Evolutionary conservation across 2,888 invertebrate species (phyloP).

Genomic region (Copidosoma aretas): DNA sequence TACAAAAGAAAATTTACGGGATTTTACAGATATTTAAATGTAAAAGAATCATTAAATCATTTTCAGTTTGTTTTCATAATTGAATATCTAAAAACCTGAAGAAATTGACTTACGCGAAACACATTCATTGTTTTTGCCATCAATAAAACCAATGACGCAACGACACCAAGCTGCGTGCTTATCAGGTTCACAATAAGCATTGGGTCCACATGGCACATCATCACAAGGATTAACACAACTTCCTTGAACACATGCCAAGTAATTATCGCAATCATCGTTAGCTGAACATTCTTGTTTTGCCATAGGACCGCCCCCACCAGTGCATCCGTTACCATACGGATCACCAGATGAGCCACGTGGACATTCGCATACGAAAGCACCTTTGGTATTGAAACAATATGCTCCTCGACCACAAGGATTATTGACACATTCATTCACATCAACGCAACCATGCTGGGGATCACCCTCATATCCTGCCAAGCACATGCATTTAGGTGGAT

Average conservation of each 20-base stretch:
- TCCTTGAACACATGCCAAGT: conserved; percentile 78
- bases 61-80: not conserved
- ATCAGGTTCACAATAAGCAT: conserved; percentile 87
- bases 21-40: not conserved
- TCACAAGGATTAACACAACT: conserved; percentile 84
- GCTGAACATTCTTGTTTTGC: conserved; percentile 73
- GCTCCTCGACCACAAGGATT: conserved; percentile 88
- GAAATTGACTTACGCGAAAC: conserved; percentile 72
- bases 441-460: conserved; percentile 82
- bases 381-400: conserved; percentile 85
- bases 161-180: conserved; percentile 89
- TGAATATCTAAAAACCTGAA: not conserved
- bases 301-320: conserved; percentile 64
- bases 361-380: conserved; percentile 85
- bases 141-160: conserved; percentile 82
- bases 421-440: conserved; percentile 83
- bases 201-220: conserved; percentile 78
- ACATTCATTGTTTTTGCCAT: conserved; percentile 81
- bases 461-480: conserved; percentile 86
- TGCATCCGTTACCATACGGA: conserved; percentile 83
- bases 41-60: not conserved
- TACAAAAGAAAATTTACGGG: conserved; percentile 48
- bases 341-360: conserved; percentile 84
- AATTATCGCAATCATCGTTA: conserved; percentile 82
- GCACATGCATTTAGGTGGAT: conserved; percentile 90